These are phyloP conservation scores for Drymodes brunneopygia DNA, from an alignment of 2,113 vertebrate species.

Conservation along the genomic window DNA sequence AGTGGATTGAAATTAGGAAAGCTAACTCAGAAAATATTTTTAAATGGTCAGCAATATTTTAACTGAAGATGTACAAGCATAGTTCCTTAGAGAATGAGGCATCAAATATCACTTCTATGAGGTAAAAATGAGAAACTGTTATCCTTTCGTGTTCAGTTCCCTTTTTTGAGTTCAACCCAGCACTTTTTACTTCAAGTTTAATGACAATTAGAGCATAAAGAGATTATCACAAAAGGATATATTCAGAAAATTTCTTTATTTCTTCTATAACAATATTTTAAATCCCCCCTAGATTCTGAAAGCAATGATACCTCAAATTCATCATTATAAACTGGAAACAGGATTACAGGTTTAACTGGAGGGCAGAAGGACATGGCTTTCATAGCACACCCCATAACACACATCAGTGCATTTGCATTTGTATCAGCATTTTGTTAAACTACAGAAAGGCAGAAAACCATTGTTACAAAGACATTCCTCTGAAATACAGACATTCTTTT, in stretches of 20 bases:
- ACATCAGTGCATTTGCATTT: background rate
- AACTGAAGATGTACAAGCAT: background rate
- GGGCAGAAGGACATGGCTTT: background rate
- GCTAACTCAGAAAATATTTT: background rate
- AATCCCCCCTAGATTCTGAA: background rate
- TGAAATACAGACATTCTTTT: background rate
- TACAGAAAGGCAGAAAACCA: background rate
- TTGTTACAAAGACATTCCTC: background rate
- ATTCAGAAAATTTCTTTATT: background rate
- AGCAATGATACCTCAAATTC: background rate
- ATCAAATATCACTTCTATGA: constrained; percentile 51
- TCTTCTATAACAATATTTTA: background rate
- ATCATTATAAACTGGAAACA: background rate
- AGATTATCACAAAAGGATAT: background rate
- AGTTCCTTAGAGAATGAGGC: background rate
- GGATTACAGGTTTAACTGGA: background rate
- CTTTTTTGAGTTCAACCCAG: constrained; percentile 17
- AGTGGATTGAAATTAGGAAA: background rate
- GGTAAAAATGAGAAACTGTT: constrained; percentile 43
- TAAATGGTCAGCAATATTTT: background rate
- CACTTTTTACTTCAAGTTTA: constrained; percentile 38
- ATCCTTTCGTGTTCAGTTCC: background rate
- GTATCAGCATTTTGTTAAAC: background rate
- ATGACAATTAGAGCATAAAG: constrained; percentile 33
- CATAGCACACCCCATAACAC: background rate